A percentile compares a stretch with the other conserved stretches of the same genome.
phyloP scores from a whole-genome alignment of 2,888 invertebrate species.

The Ophioninae sp. region DNA sequence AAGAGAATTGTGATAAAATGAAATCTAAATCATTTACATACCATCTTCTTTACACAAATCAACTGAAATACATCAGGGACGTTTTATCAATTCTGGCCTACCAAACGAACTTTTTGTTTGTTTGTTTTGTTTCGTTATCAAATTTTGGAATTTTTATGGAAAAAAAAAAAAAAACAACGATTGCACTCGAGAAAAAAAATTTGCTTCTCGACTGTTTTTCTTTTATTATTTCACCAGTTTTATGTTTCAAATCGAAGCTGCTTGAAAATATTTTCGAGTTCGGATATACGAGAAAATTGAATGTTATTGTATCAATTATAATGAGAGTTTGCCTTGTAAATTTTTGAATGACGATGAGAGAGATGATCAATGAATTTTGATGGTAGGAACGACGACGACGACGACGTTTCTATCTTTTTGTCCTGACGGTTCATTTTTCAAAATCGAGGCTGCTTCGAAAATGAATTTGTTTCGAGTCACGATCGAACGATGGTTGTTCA shows the following conservation, averaged over 20 bases:
- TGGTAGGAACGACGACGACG: no score
- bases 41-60: conserved; percentile 80
- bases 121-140: neutral
- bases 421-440: no score
- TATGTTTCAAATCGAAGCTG: neutral
- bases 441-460: no score
- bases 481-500: neutral
- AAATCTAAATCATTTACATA: conserved; percentile 78
- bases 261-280: conserved; percentile 5
- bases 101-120: conserved; percentile 50
- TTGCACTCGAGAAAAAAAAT: neutral
- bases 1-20: conserved; percentile 65
- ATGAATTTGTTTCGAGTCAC: neutral
- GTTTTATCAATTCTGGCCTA: conserved; percentile 74
- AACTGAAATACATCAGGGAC: conserved; percentile 78
- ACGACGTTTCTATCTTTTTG: no score
- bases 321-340: no score
- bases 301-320: no score
- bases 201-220: neutral
- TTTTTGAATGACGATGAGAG: no score
- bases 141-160: conserved; percentile 34
- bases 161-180: no score
- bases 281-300: no score
- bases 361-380: no score
- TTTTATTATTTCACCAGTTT: no score